phyloP scores from a whole-genome alignment of 2,113 vertebrate genomes.

The Oreochromis niloticus region DNA sequence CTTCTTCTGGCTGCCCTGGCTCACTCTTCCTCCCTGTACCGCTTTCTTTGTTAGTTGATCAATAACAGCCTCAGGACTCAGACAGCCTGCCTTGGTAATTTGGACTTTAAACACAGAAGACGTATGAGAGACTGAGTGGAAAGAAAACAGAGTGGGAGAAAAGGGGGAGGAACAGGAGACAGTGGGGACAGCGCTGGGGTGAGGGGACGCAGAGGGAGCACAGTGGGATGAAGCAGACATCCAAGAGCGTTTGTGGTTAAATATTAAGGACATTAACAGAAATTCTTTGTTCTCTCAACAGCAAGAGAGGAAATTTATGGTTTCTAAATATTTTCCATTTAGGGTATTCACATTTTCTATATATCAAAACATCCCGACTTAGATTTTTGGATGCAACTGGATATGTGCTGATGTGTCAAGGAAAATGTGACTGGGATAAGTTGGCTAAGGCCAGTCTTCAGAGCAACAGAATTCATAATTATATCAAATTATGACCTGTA shows the following conservation, averaged over 20 bases:
- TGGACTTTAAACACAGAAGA: slow-evolving; percentile 50
- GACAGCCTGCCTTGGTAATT: slow-evolving; percentile 33
- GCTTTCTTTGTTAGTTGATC: slow-evolving; percentile 46
- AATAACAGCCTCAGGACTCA: slow-evolving; percentile 57
- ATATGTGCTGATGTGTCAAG: slow-evolving; percentile 18
- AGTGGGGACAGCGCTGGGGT: neutral
- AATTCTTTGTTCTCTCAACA: neutral
- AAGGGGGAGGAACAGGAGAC: neutral
- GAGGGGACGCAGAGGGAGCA: neutral
- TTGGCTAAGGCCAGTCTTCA: neutral
- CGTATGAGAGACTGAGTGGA: neutral
- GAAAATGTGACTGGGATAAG: neutral
- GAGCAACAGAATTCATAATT: neutral
- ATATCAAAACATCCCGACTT: neutral
- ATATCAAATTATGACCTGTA: neutral
- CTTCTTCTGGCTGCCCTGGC: neutral
- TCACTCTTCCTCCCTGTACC: neutral
- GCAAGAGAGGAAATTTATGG: neutral
- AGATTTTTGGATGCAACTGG: neutral
- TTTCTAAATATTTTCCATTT: slow-evolving; percentile 6
- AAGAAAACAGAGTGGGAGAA: neutral
- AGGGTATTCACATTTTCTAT: neutral
- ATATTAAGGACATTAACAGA: slow-evolving; percentile 2
- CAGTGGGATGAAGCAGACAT: neutral
- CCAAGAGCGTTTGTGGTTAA: slow-evolving; percentile 1